These are phyloP conservation scores for Cyclophora punctaria DNA, from an alignment of 2,888 invertebrate species.

Conservation along the genomic window DNA sequence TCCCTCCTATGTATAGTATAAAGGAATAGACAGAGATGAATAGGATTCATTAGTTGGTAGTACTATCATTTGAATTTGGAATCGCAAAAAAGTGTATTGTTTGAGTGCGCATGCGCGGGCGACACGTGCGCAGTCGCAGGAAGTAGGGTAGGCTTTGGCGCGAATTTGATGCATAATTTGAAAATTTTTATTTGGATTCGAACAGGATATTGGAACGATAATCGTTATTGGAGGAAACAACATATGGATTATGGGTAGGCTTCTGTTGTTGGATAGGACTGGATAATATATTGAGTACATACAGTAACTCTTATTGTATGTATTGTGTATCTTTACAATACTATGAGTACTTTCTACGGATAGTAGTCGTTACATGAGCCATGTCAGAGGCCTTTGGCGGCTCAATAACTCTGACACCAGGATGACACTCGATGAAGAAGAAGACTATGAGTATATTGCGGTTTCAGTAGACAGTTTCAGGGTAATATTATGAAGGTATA, in stretches of 20 bases:
- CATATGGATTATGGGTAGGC: constrained; percentile 57
- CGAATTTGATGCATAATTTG: constrained; percentile 57
- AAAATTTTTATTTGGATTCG: constrained; percentile 46
- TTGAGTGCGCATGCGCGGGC: constrained; percentile 43
- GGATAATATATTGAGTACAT: no score
- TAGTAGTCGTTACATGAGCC: no score
- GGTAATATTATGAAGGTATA: no score
- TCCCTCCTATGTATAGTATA: constrained; percentile 20
- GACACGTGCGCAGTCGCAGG: constrained; percentile 56
- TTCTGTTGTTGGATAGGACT: constrained; percentile 13
- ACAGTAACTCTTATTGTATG: no score
- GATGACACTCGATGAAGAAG: no score
- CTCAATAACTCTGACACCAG: no score
- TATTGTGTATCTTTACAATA: no score
- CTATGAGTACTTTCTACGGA: no score
- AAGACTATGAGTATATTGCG: no score
- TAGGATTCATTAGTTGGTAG: constrained; percentile 66
- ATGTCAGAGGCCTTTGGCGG: no score
- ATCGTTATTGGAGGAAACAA: constrained; percentile 48
- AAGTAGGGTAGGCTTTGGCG: constrained; percentile 67
- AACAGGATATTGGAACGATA: constrained; percentile 69
- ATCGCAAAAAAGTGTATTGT: constrained; percentile 67
- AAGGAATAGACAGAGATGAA: constrained; percentile 34
- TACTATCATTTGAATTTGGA: constrained; percentile 64
- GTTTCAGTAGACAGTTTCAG: no score